Evolutionary conservation across 1,140 invertebrate species (phyloP), one percentile per base, ranked within the genome.

Genomic region (Mactra quadrangularis): DNA sequence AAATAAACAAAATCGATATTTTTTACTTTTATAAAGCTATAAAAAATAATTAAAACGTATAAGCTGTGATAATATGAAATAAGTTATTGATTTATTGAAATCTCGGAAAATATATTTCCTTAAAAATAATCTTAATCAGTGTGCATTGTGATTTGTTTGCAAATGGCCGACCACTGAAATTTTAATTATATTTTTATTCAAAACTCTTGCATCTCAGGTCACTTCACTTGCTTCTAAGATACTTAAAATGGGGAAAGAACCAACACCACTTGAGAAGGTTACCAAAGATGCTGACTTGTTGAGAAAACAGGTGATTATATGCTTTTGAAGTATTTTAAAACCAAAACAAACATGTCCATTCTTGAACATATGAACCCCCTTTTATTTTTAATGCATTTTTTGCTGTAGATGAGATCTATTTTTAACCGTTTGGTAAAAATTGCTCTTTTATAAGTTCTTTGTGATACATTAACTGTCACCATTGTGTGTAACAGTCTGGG

Each of bases 211-310:
- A 22, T 71, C 25, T 19, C 29, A 29, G 1, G 31, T 13, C 13
- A 25, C 7, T 60, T 62, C 29, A 19, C 6, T 7, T 15, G 47
- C 31, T 57, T 22, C 17, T 29, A 27, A 25, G 15, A 27, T 7
- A 50, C 25, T 41, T 22, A 60, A n/a, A 27, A 85, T 84, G 86
- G 83, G 47, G 9, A 90, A 87, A 78, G 88, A 90, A 70, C 74
- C 83, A 60, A 86, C 87, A 11, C 89, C 88, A 27, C 53, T 90
- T n/a, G 86, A 85, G 33, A 89, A 88, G 64, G 85, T 85, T 19
- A 82, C 77, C 33, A 89, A 90, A 84, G 88, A 89, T 76, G 86
- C 57, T n/a, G 89, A 90, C 76, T 45, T 72, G 22, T 62, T 87
- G 19, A 88, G 86, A 60, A 90, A 90, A 75, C 77, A 86, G 83